These are phyloP conservation scores for Andrena chrysosceles DNA, from an alignment of 2,888 invertebrate genomes.

Conservation along the genomic window DNA sequence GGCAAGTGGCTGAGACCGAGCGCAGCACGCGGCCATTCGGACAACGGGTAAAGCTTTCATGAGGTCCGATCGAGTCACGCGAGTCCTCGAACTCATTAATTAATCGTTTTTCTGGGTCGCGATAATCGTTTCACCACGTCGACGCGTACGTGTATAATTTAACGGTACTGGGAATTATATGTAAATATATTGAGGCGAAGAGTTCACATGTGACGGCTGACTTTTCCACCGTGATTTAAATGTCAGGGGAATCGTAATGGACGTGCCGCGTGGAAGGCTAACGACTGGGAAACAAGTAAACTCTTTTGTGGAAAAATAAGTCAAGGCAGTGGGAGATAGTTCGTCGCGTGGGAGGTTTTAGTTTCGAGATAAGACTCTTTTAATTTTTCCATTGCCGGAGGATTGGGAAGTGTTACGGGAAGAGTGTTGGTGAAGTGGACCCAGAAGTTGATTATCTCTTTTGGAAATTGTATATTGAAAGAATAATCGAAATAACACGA, in stretches of 20 bases:
- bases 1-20: conserved; percentile 38
- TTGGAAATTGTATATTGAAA: no score
- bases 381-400: no score
- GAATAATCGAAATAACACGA: no score
- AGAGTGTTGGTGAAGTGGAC: no score
- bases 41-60: conserved; percentile 34
- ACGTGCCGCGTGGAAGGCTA: background rate
- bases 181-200: background rate
- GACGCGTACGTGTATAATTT: conserved; percentile 31
- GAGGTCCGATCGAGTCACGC: conserved; percentile 50
- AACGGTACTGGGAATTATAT: conserved; percentile 30
- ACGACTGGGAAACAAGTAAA: background rate
- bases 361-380: background rate
- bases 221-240: background rate
- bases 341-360: background rate
- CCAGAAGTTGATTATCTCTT: no score
- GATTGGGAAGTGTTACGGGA: no score
- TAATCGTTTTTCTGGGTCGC: conserved; percentile 49
- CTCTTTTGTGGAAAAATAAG: background rate
- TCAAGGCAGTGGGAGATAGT: background rate
- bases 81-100: conserved; percentile 47
- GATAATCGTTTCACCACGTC: conserved; percentile 33
- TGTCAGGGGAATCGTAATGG: conserved; percentile 12
- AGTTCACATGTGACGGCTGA: background rate
- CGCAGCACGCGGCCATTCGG: conserved; percentile 35